Conservation (phyloP, 2,797 vertebrate species). For the Pangasius macronema region DNA sequence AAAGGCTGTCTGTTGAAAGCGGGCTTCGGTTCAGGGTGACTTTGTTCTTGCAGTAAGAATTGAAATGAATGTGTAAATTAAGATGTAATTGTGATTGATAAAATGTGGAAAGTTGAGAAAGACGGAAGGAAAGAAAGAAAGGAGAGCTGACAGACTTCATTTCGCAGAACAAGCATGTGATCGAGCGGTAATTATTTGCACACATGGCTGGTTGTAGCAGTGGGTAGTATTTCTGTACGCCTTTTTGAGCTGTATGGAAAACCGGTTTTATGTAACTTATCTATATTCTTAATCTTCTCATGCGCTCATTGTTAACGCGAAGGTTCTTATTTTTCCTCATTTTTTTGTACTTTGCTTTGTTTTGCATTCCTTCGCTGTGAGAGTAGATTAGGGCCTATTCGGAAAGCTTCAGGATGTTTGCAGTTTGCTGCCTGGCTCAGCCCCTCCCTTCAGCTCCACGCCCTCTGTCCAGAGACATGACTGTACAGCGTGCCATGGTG, state of each 20-base stretch:
- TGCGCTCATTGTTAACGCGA: neutral
- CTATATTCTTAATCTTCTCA: neutral
- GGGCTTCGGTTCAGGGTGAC: neutral
- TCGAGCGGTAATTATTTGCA: neutral
- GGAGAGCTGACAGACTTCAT: neutral
- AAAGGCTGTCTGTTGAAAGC: neutral
- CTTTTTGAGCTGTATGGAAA: neutral
- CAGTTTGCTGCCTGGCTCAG: neutral
- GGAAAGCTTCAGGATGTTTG: neutral
- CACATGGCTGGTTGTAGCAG: neutral
- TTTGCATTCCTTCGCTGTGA: neutral
- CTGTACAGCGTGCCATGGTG: neutral
- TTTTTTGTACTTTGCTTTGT: neutral
- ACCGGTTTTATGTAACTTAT: neutral
- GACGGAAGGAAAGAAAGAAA: neutral
- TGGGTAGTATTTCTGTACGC: neutral
- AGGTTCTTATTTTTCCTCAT: neutral
- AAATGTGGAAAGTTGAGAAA: neutral
- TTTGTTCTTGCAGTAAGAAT: neutral
- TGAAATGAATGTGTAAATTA: neutral
- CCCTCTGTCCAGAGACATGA: neutral
- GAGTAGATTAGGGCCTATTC: neutral
- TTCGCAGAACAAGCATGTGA: neutral
- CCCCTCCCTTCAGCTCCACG: neutral
- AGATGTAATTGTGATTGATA: neutral